These are phyloP conservation scores for Calliopsis andreniformis DNA, from an alignment of 1,140 invertebrate species.

Conservation along the genomic window DNA sequence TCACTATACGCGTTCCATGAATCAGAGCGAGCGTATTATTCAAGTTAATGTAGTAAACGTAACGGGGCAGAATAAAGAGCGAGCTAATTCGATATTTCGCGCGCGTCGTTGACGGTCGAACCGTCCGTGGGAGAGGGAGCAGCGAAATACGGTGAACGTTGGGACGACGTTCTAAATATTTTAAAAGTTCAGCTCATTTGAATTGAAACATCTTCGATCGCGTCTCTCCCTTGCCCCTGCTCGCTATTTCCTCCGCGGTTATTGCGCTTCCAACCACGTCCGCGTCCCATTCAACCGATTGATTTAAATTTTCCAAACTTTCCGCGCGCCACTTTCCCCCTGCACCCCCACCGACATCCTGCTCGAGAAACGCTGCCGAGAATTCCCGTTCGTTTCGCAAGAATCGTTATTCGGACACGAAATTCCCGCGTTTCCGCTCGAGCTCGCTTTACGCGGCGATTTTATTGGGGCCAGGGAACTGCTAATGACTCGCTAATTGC, in stretches of 20 bases:
- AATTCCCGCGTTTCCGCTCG: neutral
- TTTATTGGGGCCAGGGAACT: constrained; percentile 10
- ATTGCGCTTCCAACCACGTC: constrained; percentile 56
- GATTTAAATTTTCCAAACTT: constrained; percentile 69
- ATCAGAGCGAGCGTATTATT: neutral
- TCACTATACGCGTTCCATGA: neutral
- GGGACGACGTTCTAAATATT: constrained; percentile 68
- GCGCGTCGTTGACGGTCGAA: constrained; percentile 44
- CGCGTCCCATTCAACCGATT: constrained; percentile 52
- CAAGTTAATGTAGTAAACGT: constrained; percentile 40
- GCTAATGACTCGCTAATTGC: constrained; percentile 52
- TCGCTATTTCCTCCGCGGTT: constrained; percentile 56
- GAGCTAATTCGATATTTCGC: constrained; percentile 62
- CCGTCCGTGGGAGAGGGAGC: constrained; percentile 4
- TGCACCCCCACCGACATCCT: no score
- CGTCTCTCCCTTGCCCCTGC: constrained; percentile 27
- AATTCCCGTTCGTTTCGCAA: neutral
- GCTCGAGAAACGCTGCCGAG: neutral
- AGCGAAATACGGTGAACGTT: constrained; percentile 24
- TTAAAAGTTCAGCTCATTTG: constrained; percentile 73
- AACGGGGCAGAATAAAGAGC: constrained; percentile 58
- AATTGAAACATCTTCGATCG: constrained; percentile 69
- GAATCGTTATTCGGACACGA: constrained; percentile 3
- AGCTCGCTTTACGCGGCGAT: neutral
- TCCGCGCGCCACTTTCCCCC: constrained; percentile 15